Evolutionary conservation across 2,797 vertebrate species (phyloP), one percentile per base, ranked within the genome.

Genomic region (Sardinella longiceps): DNA sequence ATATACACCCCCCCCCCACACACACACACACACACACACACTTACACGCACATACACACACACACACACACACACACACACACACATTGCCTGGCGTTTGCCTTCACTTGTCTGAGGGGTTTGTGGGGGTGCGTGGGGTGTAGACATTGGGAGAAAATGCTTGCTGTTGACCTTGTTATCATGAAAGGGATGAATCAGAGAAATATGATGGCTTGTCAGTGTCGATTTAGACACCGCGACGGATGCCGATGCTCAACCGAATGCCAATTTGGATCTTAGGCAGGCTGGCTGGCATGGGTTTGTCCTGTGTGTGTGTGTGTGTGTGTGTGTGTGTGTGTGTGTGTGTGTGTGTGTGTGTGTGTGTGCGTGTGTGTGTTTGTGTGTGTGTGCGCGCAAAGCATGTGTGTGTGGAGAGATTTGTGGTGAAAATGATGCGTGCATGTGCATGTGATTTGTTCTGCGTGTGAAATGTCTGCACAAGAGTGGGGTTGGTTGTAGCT

Each of bases 1-100:
- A 91, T 86, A 88, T 85, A 85, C 91, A 93, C 93, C 92, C 90
- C 91, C 91, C 91, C 92, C 63, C 28, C 58, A 63, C 58, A 37
- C 63, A 70, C 2, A 30, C 63, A 70, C 11, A 37, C 15, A 18
- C 63, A 70, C 70, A 39, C 70, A n/a, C 37, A 77, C 20, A 43
- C 3, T 20, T 37, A 77, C 37, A 43, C 70, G 43, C 70, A 77
- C 53, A 43, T 56, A n/a, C n/a, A n/a, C n/a, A 15, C 11, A 33
- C 63, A 33, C 63, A 70, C 63, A 70, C 70, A 39, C 70, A n/a
- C 37, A 77, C 20, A 43, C 3, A 39, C 70, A 77, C 37, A 43
- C 70, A 77, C 70, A 77, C 53, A 43, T 56, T 23, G 7, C 37
- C 45, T 48, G 43, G 39, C 56, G 82, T 3, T 89, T 84, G 83